Base-by-base conservation (phyloP, 2,113 vertebrate genomes). In the Prochilodus magdalenae region DNA sequence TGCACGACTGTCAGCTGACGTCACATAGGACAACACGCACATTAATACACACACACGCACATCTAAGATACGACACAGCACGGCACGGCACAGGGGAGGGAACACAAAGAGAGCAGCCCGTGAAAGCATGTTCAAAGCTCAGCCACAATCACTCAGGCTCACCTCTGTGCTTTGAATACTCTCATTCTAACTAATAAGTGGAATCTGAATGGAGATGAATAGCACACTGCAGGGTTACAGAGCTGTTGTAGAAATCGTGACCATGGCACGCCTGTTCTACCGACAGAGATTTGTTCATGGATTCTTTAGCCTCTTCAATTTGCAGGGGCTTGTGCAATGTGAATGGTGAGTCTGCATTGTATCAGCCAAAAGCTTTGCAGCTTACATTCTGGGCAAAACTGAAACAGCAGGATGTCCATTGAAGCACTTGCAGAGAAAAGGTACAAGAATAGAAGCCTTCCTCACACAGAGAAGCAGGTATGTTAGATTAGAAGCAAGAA, bases 1-100 rank as follows among this genome's bases (percentile, higher is more conserved):
- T 47, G 87, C 94, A 65, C 89, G 91, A 14, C 90, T 91, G 83
- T 94, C 97, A 97, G 95, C 79, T 96, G 95, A 76, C 83, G 87
- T 91, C 92, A 93, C 82, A 91, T 93, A 90, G 5, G 92, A 91
- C 88, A 91, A 6, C 89, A 91, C 88, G 83, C 92, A 93, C 93
- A 91, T 94, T 93, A 94, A 94, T 91, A 91, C 92, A 89, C 92
- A 93, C 88, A 88, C 92, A 89, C 87, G 89, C 88, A 93, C 92
- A 90, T 93, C 92, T 93, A 90, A 88, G 72, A 75, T 88, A 91
- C 87, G 66, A 75, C 89, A 91, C 87, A 78, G 81, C 87, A 89
- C 79, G 88, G 82, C 85, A 93, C 88, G 89, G 65, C 69, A 84
- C 60, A 84, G 67, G 51, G 47, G 67, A 65, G 40, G 66, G 49